Conservation (phyloP, 2,113 vertebrate species). For the Serilophus lunatus region DNA sequence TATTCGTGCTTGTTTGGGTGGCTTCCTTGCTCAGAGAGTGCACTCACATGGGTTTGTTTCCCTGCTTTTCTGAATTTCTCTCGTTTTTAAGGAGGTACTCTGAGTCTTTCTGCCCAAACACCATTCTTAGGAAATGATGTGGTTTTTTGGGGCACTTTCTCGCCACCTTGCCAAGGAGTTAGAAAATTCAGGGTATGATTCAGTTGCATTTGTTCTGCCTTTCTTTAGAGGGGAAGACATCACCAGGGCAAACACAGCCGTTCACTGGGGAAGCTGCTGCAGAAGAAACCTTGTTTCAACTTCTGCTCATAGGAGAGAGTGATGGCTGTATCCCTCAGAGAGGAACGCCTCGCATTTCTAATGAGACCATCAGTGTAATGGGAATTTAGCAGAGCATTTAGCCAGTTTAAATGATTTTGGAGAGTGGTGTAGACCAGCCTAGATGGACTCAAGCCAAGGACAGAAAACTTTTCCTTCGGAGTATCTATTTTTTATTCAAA, state of each 20-base stretch:
- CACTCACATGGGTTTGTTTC: background rate
- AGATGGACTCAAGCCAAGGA: constrained; percentile 23
- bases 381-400: constrained; percentile 25
- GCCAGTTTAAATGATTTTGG: constrained; percentile 21
- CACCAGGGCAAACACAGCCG: accelerated
- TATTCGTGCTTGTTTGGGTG: background rate
- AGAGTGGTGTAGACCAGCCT: background rate
- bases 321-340: background rate
- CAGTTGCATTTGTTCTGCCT: background rate
- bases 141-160: background rate
- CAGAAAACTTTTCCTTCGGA: constrained; percentile 18
- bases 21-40: background rate
- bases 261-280: background rate
- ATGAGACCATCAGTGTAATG: background rate
- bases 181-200: background rate
- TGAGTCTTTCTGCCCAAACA: background rate
- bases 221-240: background rate
- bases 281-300: background rate
- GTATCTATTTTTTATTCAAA: constrained; percentile 47
- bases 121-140: background rate
- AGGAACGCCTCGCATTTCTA: constrained; percentile 27
- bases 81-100: background rate
- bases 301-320: background rate
- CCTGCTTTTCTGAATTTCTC: background rate
- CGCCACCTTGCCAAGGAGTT: background rate